Percentiles rank a stretch among this genome's conserved stretches.
phyloP scores from a whole-genome alignment of 1,140 invertebrate genomes.

The Apis dorsata region DNA sequence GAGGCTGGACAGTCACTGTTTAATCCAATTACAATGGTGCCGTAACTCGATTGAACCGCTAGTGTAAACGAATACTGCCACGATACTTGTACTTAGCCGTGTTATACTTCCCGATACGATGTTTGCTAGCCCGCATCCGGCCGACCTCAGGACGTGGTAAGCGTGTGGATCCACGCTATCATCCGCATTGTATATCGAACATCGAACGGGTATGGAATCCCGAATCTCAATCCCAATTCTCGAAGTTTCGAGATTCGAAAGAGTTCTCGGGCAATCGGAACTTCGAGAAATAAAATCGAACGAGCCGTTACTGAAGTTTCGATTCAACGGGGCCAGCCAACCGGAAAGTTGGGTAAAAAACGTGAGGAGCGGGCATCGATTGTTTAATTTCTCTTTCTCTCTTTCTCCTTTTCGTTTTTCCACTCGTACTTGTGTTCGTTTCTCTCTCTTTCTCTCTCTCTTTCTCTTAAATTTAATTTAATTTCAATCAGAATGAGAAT shows the following conservation, averaged over 20 bases:
- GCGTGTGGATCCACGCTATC: background rate
- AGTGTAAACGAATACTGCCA: constrained; percentile 10
- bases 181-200: no score
- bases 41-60: background rate
- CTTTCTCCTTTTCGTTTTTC: background rate
- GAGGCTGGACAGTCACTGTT: background rate
- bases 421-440: background rate
- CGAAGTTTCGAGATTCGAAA: background rate
- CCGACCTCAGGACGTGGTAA: background rate
- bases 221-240: background rate
- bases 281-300: background rate
- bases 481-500: constrained; percentile 21
- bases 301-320: background rate
- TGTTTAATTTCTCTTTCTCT: constrained; percentile 4
- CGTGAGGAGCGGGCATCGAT: background rate
- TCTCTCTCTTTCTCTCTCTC: no score
- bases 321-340: background rate
- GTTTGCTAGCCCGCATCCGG: constrained; percentile 6
- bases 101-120: background rate
- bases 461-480: background rate
- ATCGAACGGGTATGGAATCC: background rate
- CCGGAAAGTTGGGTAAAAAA: constrained; percentile 7
- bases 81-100: background rate
- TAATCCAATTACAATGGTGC: background rate
- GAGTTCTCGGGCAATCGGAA: background rate